Percentiles rank a stretch among this genome's conserved stretches.
Conservation (phyloP, 2,797 vertebrate genomes). For the Sebastes reedi region DNA sequence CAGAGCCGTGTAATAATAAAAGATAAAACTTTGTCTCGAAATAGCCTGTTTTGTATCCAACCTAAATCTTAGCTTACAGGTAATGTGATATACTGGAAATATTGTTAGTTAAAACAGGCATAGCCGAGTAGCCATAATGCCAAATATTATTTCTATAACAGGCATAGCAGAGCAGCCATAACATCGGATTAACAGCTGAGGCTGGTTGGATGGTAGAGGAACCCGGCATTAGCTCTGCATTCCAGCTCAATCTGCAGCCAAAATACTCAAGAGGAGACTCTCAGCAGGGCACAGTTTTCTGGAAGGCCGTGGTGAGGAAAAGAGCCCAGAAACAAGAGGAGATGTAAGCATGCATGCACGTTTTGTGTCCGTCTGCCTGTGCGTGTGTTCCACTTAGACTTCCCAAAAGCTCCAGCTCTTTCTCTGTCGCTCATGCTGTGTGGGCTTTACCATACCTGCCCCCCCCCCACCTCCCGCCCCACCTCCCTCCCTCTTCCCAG, state of each 20-base stretch:
- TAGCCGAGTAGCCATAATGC: conserved; percentile 39
- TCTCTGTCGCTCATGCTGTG: conserved; percentile 71
- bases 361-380: conserved; percentile 20
- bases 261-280: conserved; percentile 59
- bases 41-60: conserved; percentile 6
- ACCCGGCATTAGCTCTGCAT: conserved; percentile 76
- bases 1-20: too few species aligned
- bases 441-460: conserved; percentile 67
- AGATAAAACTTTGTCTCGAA: conserved; percentile 4
- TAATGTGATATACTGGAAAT: conserved; percentile 46
- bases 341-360: conserved; percentile 29
- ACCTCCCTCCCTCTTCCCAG: conserved; percentile 69
- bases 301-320: conserved; percentile 30
- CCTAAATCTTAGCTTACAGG: conserved; percentile 16
- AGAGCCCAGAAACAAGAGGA: conserved; percentile 52
- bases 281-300: conserved; percentile 36
- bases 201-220: conserved; percentile 59
- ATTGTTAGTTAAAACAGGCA: conserved; percentile 53
- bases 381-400: conserved; percentile 49
- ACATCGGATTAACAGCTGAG: conserved; percentile 72
- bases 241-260: conserved; percentile 68
- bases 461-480: conserved; percentile 9
- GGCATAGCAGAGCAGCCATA: conserved; percentile 59
- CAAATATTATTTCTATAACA: conserved; percentile 66
- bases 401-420: conserved; percentile 56